Evolutionary conservation across 2,113 vertebrate species (phyloP).

Genomic region (Anoura caudifer): DNA sequence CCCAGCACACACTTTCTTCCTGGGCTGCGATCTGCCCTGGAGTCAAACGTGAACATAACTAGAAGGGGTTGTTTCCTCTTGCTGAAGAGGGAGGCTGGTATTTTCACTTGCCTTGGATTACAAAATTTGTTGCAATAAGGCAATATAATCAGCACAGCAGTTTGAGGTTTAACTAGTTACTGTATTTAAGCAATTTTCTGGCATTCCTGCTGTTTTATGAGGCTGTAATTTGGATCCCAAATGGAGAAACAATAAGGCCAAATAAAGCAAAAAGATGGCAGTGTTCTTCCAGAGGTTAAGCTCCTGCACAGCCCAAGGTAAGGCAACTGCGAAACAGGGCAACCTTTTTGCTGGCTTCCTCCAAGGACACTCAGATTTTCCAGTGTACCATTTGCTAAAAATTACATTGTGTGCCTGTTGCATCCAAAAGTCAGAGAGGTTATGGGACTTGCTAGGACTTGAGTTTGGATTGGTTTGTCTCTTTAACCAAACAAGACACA

Average conservation of each 20-base stretch:
- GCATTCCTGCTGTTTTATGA: slow-evolving; percentile 72
- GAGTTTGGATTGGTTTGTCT: not conserved
- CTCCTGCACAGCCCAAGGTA: not conserved
- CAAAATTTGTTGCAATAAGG: slow-evolving; percentile 72
- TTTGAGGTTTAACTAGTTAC: slow-evolving; percentile 74
- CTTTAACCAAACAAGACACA: not conserved
- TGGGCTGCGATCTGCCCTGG: not conserved
- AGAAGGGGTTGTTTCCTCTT: not conserved
- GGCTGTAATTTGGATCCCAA: slow-evolving; percentile 73
- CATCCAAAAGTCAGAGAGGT: not conserved
- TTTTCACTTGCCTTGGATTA: slow-evolving; percentile 70
- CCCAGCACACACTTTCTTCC: not conserved
- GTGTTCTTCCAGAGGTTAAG: slow-evolving; percentile 60
- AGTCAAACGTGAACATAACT: not conserved
- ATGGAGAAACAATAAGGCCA: slow-evolving; percentile 72
- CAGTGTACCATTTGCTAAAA: not conserved
- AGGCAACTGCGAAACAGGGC: not conserved
- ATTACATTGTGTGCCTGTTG: not conserved
- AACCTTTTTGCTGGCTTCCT: not conserved
- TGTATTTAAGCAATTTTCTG: slow-evolving; percentile 77
- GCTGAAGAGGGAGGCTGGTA: slow-evolving; percentile 30
- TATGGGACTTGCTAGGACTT: not conserved
- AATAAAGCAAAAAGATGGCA: slow-evolving; percentile 67
- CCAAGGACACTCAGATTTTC: not conserved
- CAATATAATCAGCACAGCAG: slow-evolving; percentile 74